phyloP scores from a whole-genome alignment of 1,140 invertebrate genomes.

The Arion vulgaris region DNA sequence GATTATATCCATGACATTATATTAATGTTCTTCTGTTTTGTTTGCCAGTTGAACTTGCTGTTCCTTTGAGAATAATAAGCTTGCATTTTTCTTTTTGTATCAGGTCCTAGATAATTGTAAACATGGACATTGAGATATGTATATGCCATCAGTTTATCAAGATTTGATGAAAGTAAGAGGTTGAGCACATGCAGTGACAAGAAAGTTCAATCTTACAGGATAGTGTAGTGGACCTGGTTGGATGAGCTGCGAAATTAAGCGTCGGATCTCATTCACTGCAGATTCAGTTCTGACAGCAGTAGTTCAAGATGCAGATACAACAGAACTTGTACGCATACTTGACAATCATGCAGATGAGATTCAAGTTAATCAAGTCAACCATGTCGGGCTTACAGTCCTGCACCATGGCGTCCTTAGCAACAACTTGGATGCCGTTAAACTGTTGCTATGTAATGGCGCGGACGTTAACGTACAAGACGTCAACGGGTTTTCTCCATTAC shows the following conservation, averaged over 20 bases:
- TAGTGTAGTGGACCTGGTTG: too few species aligned
- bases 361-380: conserved; percentile 57
- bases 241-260: conserved; percentile 25
- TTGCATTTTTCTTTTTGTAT: too few species aligned
- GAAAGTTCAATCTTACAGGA: too few species aligned
- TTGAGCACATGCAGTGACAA: too few species aligned
- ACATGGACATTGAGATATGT: too few species aligned
- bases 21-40: too few species aligned
- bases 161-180: too few species aligned
- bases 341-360: conserved; percentile 25
- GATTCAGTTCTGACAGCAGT: conserved; percentile 64
- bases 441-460: conserved; percentile 92
- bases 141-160: too few species aligned
- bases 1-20: too few species aligned
- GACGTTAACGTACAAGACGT: conserved; percentile 97
- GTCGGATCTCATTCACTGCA: conserved; percentile 62
- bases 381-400: conserved; percentile 63
- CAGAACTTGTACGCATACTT: conserved; percentile 58
- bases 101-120: too few species aligned
- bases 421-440: conserved; percentile 98
- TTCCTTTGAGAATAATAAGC: too few species aligned
- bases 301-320: conserved; percentile 63
- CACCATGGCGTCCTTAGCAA: conserved; percentile 73
- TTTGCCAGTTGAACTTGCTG: too few species aligned
- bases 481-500: conserved; percentile 98